Conservation (phyloP, 2,113 vertebrate genomes). For the Nothobranchius furzeri region DNA sequence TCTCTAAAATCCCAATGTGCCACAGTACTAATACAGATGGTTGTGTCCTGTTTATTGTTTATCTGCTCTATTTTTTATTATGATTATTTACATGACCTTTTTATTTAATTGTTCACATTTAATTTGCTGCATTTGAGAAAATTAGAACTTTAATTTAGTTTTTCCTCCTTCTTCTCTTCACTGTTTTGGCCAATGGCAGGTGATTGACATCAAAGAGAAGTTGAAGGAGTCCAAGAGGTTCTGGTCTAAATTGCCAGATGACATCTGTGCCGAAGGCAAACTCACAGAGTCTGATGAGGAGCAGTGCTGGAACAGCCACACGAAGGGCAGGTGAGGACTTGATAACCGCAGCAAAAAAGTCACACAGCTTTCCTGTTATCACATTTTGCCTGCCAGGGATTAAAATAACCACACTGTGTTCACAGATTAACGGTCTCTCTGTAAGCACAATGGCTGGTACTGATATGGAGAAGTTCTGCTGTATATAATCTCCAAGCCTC, state of each 20-base stretch:
- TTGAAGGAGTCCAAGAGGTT: conserved; percentile 92
- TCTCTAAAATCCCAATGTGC: conserved; percentile 8
- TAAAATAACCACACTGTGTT: conserved; percentile 64
- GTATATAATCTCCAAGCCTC: conserved; percentile 53
- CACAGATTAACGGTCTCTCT: conserved; percentile 57
- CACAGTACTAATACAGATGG: neutral
- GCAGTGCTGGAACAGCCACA: conserved; percentile 97
- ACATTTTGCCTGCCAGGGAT: conserved; percentile 60
- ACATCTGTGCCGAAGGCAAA: conserved; percentile 87
- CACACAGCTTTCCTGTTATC: conserved; percentile 46
- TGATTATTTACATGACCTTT: neutral
- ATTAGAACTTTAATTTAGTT: neutral
- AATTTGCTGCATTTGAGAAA: neutral
- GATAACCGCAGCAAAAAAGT: conserved; percentile 33
- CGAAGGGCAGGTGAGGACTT: conserved; percentile 90
- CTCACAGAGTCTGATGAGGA: conserved; percentile 87
- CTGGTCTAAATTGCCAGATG: conserved; percentile 91
- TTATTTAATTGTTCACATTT: neutral
- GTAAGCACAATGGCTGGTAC: conserved; percentile 50
- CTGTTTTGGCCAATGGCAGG: conserved; percentile 78
- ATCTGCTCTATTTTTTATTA: neutral
- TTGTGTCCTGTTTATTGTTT: neutral
- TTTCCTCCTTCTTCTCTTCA: neutral
- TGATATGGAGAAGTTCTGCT: conserved; percentile 50
- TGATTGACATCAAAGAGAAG: conserved; percentile 94